A percentile compares a stretch with the other conserved stretches of the same genome.
phyloP scores from a whole-genome alignment of 2,888 invertebrate genomes.

The Hetaerina titia region DNA sequence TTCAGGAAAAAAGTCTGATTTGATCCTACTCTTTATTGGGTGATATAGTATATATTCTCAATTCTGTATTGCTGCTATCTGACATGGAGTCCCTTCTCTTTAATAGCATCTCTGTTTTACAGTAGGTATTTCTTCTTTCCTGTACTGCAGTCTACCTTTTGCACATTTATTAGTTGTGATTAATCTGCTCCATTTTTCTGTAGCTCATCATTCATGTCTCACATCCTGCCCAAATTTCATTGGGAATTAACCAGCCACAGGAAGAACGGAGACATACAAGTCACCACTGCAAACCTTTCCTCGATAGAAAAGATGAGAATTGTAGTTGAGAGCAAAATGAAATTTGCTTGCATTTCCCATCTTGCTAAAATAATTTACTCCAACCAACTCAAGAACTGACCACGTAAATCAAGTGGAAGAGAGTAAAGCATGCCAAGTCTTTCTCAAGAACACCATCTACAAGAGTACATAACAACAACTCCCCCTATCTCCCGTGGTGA shows the following conservation, averaged over 20 bases:
- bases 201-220: neutral
- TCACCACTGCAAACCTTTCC: slow-evolving; percentile 38
- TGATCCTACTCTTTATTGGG: slow-evolving; percentile 20
- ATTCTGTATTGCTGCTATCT: slow-evolving; percentile 5
- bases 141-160: neutral
- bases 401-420: slow-evolving; percentile 65
- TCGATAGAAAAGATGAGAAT: slow-evolving; percentile 47
- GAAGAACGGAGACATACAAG: slow-evolving; percentile 39
- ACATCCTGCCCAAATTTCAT: neutral
- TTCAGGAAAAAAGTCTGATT: slow-evolving; percentile 27
- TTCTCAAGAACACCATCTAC: slow-evolving; percentile 51
- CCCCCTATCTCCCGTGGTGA: slow-evolving; percentile 60
- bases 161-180: slow-evolving; percentile 13
- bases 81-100: neutral
- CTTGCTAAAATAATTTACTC: slow-evolving; percentile 45
- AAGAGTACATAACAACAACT: slow-evolving; percentile 33
- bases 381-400: slow-evolving; percentile 53
- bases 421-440: slow-evolving; percentile 55
- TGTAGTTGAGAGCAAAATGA: slow-evolving; percentile 16
- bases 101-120: neutral
- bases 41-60: neutral
- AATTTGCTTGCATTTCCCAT: slow-evolving; percentile 42
- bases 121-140: neutral
- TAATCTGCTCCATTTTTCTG: neutral
- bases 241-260: neutral